Evolutionary conservation across 37 sponge, comb jelly and placozoan species (phyloP), one percentile per base, ranked within the genome.

Genomic region (Mnemiopsis leidyi): DNA sequence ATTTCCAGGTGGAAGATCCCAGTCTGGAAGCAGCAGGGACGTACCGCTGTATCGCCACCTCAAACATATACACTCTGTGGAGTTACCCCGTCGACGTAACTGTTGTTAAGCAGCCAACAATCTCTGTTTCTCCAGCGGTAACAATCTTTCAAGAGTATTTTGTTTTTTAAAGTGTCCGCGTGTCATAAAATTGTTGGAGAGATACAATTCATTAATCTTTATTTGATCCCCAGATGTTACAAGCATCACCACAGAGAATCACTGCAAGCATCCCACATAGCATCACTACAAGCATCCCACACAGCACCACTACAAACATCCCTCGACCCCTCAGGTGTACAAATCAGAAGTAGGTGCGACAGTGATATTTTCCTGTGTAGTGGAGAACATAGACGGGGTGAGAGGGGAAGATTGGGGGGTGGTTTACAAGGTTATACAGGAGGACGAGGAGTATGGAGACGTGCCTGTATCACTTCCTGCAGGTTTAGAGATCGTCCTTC

Each of bases 271-370:
- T n/a, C n/a, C n/a, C n/a, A n/a, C n/a, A n/a, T n/a, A n/a, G n/a
- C n/a, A n/a, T n/a, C n/a, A n/a, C n/a, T n/a, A n/a, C n/a, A n/a
- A n/a, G n/a, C n/a, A n/a, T n/a, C n/a, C n/a, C n/a, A n/a, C n/a
- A n/a, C n/a, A n/a, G n/a, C n/a, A n/a, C n/a, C n/a, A n/a, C n/a
- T n/a, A n/a, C n/a, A n/a, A n/a, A n/a, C 23, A 71, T 29, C 23
- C 75, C 75, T 18, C 75, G 75, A 71, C 30, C 25, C 5, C 75
- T 71, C 75, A 71, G 75, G 75, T 71, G 5, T 71, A 71, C 20
- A 5, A 18, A 71, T 13, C 75, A 71, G 75, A 13, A 29, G 30
- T 23, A 71, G 75, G 75, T 23, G 25, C 75, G 7, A 71, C 75
- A 7, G 75, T 71, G 20, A 71, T 71, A 71, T 71, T 71, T 18